Evolutionary conservation across 2,113 vertebrate species (phyloP).

Genomic region (Nibea albiflora): DNA sequence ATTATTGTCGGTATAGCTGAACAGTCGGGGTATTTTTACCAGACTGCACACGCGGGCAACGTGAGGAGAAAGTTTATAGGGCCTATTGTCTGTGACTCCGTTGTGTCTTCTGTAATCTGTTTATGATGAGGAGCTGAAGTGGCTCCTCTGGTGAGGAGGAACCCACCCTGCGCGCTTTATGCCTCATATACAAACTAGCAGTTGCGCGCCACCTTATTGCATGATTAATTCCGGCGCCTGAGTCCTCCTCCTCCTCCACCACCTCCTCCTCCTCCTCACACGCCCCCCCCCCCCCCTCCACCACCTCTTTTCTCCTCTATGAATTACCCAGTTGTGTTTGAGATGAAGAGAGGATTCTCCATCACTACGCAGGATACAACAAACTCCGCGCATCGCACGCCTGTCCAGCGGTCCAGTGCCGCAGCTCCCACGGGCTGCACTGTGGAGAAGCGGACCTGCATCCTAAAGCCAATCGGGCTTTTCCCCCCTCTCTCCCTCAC

Average conservation of each 20-base stretch:
- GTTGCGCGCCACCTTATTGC: slow-evolving; percentile 61
- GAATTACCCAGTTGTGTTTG: slow-evolving; percentile 76
- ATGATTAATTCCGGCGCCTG: slow-evolving; percentile 53
- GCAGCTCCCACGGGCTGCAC: slow-evolving; percentile 87
- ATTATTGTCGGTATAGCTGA: slow-evolving; percentile 76
- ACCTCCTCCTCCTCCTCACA: no score
- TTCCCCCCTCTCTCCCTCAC: neutral
- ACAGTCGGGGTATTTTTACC: slow-evolving; percentile 53
- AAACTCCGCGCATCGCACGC: slow-evolving; percentile 64
- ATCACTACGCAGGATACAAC: slow-evolving; percentile 72
- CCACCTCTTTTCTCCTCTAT: slow-evolving; percentile 21
- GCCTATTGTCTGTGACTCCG: slow-evolving; percentile 50
- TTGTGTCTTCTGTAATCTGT: slow-evolving; percentile 56
- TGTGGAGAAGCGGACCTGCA: slow-evolving; percentile 89
- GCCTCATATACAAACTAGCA: slow-evolving; percentile 46
- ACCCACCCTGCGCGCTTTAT: slow-evolving; percentile 48
- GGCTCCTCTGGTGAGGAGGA: slow-evolving; percentile 43
- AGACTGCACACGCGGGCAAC: slow-evolving; percentile 58
- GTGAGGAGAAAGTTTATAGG: slow-evolving; percentile 74
- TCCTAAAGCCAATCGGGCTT: slow-evolving; percentile 87
- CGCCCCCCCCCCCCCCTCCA: neutral
- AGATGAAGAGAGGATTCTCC: slow-evolving; percentile 75
- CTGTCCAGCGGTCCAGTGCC: slow-evolving; percentile 80
- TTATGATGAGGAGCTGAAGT: slow-evolving; percentile 53
- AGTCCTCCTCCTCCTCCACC: no score